phyloP scores from a whole-genome alignment of 2,113 vertebrate genomes.

The Tretioscincus oriximinensis region DNA sequence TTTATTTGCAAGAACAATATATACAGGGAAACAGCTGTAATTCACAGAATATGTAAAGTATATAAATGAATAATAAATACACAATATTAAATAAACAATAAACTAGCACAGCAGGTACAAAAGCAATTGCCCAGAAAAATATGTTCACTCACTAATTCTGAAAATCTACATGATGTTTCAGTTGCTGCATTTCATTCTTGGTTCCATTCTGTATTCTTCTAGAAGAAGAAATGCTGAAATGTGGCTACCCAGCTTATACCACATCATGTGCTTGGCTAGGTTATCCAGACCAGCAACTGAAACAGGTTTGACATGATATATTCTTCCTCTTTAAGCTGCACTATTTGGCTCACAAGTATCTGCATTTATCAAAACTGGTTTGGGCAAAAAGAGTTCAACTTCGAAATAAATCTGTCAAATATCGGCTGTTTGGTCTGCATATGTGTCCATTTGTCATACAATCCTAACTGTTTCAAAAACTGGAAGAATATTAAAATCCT shows the following conservation, averaged over 20 bases:
- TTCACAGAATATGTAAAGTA: too few species aligned
- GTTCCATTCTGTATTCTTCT: slow-evolving; percentile 33
- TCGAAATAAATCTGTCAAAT: neutral
- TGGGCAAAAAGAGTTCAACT: neutral
- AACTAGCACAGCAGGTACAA: too few species aligned
- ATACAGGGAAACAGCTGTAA: too few species aligned
- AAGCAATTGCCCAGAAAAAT: too few species aligned
- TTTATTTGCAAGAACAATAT: too few species aligned
- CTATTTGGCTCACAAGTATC: neutral
- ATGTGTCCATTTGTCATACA: neutral
- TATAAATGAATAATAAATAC: too few species aligned
- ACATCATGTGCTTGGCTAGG: slow-evolving; percentile 79
- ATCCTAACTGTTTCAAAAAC: neutral
- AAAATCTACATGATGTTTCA: neutral
- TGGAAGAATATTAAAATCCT: neutral
- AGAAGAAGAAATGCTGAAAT: slow-evolving; percentile 76
- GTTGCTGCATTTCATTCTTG: neutral
- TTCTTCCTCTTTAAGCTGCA: neutral
- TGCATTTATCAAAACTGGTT: neutral
- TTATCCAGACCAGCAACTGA: slow-evolving; percentile 76
- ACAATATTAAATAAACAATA: too few species aligned
- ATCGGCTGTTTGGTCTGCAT: neutral
- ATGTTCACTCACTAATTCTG: neutral
- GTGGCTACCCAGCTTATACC: slow-evolving; percentile 79
- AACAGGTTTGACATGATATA: slow-evolving; percentile 61